Evolutionary conservation across 2,888 invertebrate species (phyloP), one percentile per base, ranked within the genome.

Genomic region (Noctua janthe): DNA sequence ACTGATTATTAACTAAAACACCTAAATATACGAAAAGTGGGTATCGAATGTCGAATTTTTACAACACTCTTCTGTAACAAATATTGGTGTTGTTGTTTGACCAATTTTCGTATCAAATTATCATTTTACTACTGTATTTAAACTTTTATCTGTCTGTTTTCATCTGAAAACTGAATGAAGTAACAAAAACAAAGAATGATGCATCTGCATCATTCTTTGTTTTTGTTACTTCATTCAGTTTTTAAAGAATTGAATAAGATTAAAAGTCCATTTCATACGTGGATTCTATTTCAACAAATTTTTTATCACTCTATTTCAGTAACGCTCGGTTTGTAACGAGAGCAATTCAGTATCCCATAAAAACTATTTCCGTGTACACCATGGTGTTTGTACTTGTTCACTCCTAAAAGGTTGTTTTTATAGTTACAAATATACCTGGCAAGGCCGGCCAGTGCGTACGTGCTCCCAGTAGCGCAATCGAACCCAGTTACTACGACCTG

Each of bases 361-460:
- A 73, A 82, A 73, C 69, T 81, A 82, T 74, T 89, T 83, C 73
- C 76, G 74, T 82, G 64, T 81, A 74, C 78, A 71, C 80, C 62
- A 82, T 80, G 39, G 67, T 73, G 59, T 76, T 51, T 77, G 81
- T 82, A 80, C 71, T 82, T 71, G 74, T 67, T 81, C 72, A 77
- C 54, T 74, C 84, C 83, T 82, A 64, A 76, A 87, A 82, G 90
- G 74, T 82, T 85, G 83, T 82, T 89, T 83, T 87, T 82, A 76
- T 72, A 86, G 81, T 81, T 78, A 88, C 88, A 89, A 91, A 91
- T 87, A 91, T 85, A 90, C 81, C 76, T 39, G 75, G 74, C 90
- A 90, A 92, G 92, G 92, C 84, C 91, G 85, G 76, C 59, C 81
- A 71, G 89, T 92, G 94, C 92, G 91, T 95, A 95, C 95, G 95